Evolutionary conservation across 53 echinoderm and acorn worm genomes (phyloP), one percentile per base, ranked within the genome.

Genomic region (Arbacia lixula): DNA sequence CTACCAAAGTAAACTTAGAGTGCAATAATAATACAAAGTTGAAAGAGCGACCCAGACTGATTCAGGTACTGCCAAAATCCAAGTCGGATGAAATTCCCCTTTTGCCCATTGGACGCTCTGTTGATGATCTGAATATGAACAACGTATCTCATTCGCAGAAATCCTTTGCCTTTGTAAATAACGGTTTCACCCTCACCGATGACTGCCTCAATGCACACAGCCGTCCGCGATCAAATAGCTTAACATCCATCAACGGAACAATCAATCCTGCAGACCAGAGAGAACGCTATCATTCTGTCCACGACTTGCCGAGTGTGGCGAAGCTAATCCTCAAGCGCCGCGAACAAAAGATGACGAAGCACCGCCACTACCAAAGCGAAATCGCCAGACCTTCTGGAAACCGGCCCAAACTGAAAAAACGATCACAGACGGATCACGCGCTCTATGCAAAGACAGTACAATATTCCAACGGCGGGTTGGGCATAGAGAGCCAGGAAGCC

Each of bases 191-290:
- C n/a, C 1, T 38, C 5, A 11, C 11, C 0, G 82, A 81, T 33
- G 62, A 81, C 10, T 5, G 9, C n/a, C 42, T 8, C 26, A 46
- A 46, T 28, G 5, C 37, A 35, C 36, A 1, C 0, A 21, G 38
- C 27, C 82, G 82, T 62, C 82, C 50, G 11, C 82, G 82, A 29
- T 81, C 82, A 63, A 81, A 81, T 20, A 81, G 82, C 62, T 52
- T 81, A 34, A 81, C 82, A 11, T 29, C 40, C 12, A 62, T 63
- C 26, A 81, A 63, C 12, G 12, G 42, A 64, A 11, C 16, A 31
- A 12, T 34, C n/a, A 12, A 30, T 2, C 62, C 6, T 14, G 2
- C 61, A 8, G n/a, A n/a, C n/a, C 9, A 20, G 12, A 64, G 32
- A 9, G 82, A 43, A 12, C 63, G 64, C 4, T 64, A 64, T 49